Conservation (phyloP, 2,797 vertebrate genomes). For the Pseudomugil tenellus region DNA sequence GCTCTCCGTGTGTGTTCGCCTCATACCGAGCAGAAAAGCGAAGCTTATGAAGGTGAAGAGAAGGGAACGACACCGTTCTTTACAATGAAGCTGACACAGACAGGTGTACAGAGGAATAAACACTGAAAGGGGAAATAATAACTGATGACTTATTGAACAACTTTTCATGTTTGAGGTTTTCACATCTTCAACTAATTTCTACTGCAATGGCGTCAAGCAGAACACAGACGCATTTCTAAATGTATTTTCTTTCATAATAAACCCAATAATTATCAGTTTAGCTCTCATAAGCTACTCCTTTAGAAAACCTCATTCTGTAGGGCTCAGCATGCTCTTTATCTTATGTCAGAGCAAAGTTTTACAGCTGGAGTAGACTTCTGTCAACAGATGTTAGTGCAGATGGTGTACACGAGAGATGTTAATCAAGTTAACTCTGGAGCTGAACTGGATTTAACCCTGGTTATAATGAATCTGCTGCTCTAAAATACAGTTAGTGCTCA, state of each 20-base stretch:
- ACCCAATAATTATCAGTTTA: background rate
- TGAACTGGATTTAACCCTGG: constrained; percentile 64
- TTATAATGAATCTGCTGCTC: constrained; percentile 52
- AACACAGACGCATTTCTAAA: background rate
- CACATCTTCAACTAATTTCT: background rate
- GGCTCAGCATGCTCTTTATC: constrained; percentile 5
- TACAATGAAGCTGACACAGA: constrained; percentile 3
- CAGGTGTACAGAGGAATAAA: background rate
- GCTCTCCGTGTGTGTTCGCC: constrained; percentile 22
- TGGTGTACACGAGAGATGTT: constrained; percentile 71
- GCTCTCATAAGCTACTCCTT: constrained; percentile 7
- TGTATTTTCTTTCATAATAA: background rate
- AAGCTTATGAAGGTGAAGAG: constrained; percentile 17
- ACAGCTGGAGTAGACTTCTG: constrained; percentile 54
- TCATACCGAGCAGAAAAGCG: constrained; percentile 11
- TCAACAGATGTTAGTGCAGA: constrained; percentile 71
- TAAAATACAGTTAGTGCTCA: constrained; percentile 43
- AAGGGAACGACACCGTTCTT: constrained; percentile 1
- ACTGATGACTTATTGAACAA: background rate
- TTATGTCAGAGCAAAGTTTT: constrained; percentile 49
- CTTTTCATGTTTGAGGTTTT: background rate
- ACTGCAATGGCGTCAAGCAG: background rate
- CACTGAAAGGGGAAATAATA: constrained; percentile 14
- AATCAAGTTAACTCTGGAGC: constrained; percentile 67
- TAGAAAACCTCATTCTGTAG: constrained; percentile 14